Percentiles rank a stretch among this genome's conserved stretches.
phyloP scores from a whole-genome alignment of 1,140 invertebrate species.

The Dinoponera quadriceps region DNA sequence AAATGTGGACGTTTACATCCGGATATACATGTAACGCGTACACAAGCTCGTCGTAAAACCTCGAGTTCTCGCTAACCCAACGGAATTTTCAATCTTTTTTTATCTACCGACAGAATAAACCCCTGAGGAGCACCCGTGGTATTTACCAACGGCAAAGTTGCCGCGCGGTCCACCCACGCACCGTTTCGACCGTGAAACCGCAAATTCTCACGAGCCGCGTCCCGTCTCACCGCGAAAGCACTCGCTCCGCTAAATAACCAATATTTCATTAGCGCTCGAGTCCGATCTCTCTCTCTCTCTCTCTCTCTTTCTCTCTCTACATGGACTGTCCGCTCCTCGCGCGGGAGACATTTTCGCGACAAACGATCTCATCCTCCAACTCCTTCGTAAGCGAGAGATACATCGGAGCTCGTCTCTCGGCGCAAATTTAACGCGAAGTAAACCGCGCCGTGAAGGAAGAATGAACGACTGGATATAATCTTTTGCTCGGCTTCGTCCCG shows the following conservation, averaged over 20 bases:
- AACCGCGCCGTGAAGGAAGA: not conserved
- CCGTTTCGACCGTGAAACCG: no score
- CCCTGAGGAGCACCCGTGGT: slow-evolving; percentile 1
- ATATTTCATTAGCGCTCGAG: slow-evolving; percentile 45
- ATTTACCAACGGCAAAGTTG: not conserved
- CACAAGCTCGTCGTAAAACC: not conserved
- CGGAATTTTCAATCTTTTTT: slow-evolving; percentile 66
- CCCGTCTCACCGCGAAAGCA: not conserved
- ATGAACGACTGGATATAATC: not conserved
- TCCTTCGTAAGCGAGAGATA: not conserved
- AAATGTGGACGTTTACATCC: not conserved
- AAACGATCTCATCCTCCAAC: not conserved
- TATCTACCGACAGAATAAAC: slow-evolving; percentile 41
- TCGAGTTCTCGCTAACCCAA: not conserved
- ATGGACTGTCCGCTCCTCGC: no score
- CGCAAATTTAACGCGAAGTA: slow-evolving; percentile 24
- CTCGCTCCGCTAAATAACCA: not conserved
- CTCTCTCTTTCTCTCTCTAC: no score
- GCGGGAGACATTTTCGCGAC: not conserved
- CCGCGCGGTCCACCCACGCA: not conserved
- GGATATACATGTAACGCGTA: not conserved
- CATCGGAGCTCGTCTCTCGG: no score
- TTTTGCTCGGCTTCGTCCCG: no score
- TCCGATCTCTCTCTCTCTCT: not conserved
- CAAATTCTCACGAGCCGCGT: slow-evolving; percentile 9